These are phyloP conservation scores for Orchestia grillus DNA, from an alignment of 1,140 invertebrate genomes.

Conservation along the genomic window DNA sequence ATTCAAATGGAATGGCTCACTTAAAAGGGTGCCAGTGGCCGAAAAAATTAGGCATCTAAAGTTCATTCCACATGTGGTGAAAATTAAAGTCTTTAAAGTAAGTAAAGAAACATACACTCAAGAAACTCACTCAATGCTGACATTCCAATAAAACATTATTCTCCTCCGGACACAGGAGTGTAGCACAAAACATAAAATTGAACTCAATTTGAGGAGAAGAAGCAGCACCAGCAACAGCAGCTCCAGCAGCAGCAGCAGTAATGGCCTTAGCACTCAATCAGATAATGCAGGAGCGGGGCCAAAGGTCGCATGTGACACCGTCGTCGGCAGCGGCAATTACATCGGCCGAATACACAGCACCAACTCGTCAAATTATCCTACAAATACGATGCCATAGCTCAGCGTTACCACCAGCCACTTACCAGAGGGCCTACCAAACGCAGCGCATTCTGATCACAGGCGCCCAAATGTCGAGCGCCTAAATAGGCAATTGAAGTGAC, in stretches of 20 bases:
- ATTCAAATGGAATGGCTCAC: no score
- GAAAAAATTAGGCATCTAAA: no score
- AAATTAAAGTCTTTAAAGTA: no score
- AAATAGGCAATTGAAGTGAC: neutral
- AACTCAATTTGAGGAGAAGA: neutral
- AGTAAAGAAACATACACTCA: no score
- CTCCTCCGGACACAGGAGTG: no score
- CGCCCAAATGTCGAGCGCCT: neutral
- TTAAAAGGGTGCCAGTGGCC: no score
- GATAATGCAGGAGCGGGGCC: constrained; percentile 15
- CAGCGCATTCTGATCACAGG: constrained; percentile 11
- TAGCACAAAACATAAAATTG: neutral
- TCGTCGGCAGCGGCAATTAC: constrained; percentile 31
- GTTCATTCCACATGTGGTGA: no score
- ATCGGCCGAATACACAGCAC: neutral
- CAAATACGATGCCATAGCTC: constrained; percentile 33
- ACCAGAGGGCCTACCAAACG: neutral
- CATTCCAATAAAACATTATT: no score
- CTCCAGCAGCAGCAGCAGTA: neutral
- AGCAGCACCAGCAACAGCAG: neutral
- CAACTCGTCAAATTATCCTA: constrained; percentile 39
- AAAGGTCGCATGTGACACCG: constrained; percentile 21
- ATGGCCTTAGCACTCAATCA: constrained; percentile 22
- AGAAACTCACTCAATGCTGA: no score
- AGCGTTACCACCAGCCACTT: constrained; percentile 19